Percentiles rank a stretch among this genome's conserved stretches.
These are phyloP conservation scores for Caerostris extrusa DNA, from an alignment of 1,140 invertebrate genomes.

Conservation along the genomic window DNA sequence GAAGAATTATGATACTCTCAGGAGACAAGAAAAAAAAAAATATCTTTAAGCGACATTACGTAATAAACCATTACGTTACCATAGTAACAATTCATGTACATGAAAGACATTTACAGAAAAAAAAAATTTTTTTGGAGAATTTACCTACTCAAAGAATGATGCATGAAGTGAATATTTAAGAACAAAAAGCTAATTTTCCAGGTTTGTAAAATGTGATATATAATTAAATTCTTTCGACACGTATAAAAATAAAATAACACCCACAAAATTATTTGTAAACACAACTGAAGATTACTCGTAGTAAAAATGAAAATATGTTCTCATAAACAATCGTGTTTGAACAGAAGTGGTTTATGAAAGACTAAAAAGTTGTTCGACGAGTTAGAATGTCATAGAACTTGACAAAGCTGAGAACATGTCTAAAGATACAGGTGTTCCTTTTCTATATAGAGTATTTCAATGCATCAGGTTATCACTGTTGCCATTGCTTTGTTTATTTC, in stretches of 20 bases:
- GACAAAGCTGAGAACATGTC: neutral
- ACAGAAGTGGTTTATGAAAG: neutral
- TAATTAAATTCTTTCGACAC: too few relatives aligned
- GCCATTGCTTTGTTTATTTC: neutral
- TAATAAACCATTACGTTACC: too few relatives aligned
- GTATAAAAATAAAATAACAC: neutral
- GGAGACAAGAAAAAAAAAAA: too few relatives aligned
- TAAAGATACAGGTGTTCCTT: neutral
- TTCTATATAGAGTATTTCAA: neutral
- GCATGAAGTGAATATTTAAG: too few relatives aligned
- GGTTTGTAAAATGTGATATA: too few relatives aligned
- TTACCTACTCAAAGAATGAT: too few relatives aligned
- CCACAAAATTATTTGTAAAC: neutral
- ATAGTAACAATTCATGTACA: too few relatives aligned
- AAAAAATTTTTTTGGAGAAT: too few relatives aligned
- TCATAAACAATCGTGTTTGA: slow-evolving; percentile 9
- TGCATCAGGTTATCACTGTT: neutral
- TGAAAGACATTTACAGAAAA: too few relatives aligned
- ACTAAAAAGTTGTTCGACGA: neutral
- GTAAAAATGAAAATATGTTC: neutral
- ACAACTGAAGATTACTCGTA: neutral
- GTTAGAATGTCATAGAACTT: neutral
- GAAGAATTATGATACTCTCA: too few relatives aligned
- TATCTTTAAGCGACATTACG: too few relatives aligned
- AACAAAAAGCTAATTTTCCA: too few relatives aligned